Evolutionary conservation across 2,797 vertebrate genomes (phyloP).

Genomic region (Sebastes nivosus): DNA sequence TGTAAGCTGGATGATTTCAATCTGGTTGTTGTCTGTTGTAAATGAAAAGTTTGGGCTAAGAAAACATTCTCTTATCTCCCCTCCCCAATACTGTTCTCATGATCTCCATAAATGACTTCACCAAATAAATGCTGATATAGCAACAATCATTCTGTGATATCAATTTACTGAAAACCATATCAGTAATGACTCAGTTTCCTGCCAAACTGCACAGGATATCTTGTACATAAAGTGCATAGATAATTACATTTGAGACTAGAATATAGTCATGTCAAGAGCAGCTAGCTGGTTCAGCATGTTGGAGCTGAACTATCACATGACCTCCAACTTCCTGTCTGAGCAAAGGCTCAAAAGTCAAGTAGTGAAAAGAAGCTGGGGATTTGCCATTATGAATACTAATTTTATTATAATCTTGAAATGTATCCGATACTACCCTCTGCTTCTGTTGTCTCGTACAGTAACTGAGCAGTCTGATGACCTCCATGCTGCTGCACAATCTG

Average conservation of each 20-base stretch:
- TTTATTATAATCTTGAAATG: no score
- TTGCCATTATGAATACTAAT: not conserved
- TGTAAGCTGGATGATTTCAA: not conserved
- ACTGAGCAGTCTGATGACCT: not conserved
- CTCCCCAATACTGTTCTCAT: not conserved
- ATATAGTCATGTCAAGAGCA: slow-evolving; percentile 6
- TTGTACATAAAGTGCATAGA: not conserved
- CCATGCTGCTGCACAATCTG: not conserved
- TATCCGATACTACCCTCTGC: not conserved
- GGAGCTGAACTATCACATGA: slow-evolving; percentile 9
- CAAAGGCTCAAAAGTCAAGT: not conserved
- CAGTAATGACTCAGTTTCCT: slow-evolving; percentile 7
- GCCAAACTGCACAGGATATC: slow-evolving; percentile 25
- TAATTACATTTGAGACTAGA: slow-evolving; percentile 29
- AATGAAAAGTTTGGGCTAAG: no score
- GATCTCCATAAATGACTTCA: not conserved
- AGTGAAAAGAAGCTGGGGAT: not conserved
- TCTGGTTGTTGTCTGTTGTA: not conserved
- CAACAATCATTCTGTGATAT: slow-evolving; percentile 5
- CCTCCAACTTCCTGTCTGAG: slow-evolving; percentile 13
- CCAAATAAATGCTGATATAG: not conserved
- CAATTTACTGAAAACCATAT: slow-evolving; percentile 8
- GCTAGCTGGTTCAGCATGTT: slow-evolving; percentile 12
- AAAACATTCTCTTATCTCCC: no score
- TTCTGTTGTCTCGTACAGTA: not conserved